These are phyloP conservation scores for Exocentrus adspersus DNA, from an alignment of 2,888 invertebrate species.

Conservation along the genomic window DNA sequence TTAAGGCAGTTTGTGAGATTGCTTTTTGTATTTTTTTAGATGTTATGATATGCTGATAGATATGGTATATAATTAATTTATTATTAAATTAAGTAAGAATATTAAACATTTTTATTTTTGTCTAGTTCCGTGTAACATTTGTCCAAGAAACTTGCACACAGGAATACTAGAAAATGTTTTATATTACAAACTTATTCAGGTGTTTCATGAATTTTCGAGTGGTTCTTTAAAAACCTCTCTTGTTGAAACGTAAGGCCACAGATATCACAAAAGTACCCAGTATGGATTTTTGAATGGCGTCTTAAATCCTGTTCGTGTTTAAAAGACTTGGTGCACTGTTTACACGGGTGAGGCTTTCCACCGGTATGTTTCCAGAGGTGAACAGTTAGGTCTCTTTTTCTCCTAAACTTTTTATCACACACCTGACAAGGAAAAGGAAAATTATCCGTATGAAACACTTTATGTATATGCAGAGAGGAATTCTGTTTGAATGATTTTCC, in stretches of 20 bases:
- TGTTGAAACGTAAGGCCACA: conserved; percentile 64
- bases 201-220: conserved; percentile 31
- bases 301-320: conserved; percentile 61
- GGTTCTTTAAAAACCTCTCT: conserved; percentile 62
- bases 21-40: background rate
- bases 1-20: conserved; percentile 34
- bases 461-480: conserved; percentile 60
- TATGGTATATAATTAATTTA: too few relatives aligned
- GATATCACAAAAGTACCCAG: conserved; percentile 59
- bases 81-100: too few relatives aligned
- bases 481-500: conserved; percentile 67
- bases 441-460: conserved; percentile 45
- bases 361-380: conserved; percentile 69
- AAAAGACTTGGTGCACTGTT: conserved; percentile 66
- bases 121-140: too few relatives aligned
- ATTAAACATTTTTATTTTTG: too few relatives aligned
- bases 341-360: conserved; percentile 66
- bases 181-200: background rate
- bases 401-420: conserved; percentile 68
- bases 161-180: too few relatives aligned
- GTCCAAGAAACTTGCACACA: too few relatives aligned
- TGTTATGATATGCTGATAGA: background rate
- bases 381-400: conserved; percentile 66
- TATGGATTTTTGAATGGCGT: conserved; percentile 62
- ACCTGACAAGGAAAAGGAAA: conserved; percentile 63